Evolutionary conservation across 2,888 invertebrate species (phyloP).

Genomic region (Colletes collaris): DNA sequence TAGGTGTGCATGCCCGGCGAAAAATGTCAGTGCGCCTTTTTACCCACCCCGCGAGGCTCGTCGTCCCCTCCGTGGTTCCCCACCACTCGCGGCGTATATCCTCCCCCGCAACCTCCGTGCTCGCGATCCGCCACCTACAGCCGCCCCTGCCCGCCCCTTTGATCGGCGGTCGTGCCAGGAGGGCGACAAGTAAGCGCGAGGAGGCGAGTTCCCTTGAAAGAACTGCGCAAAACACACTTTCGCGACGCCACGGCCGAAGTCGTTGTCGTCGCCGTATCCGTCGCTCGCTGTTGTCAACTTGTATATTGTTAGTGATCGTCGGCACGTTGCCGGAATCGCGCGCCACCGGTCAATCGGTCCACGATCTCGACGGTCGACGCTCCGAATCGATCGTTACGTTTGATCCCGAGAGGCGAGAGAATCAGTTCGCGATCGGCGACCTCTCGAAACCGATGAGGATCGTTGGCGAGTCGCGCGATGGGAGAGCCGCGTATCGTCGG

Average conservation of each 20-base stretch:
- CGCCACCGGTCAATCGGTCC: background rate
- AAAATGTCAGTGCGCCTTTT: conserved; percentile 66
- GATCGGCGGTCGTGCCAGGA: conserved; percentile 57
- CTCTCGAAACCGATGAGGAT: conserved; percentile 27
- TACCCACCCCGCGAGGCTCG: conserved; percentile 51
- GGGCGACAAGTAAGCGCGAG: conserved; percentile 72
- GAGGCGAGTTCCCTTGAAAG: conserved; percentile 71
- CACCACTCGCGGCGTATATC: conserved; percentile 52
- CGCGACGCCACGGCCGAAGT: conserved; percentile 48
- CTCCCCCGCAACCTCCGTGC: conserved; percentile 58
- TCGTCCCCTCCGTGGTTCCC: conserved; percentile 49
- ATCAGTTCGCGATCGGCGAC: no score
- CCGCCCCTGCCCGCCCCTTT: conserved; percentile 75
- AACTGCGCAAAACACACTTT: conserved; percentile 73
- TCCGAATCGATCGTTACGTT: background rate
- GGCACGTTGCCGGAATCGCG: conserved; percentile 53
- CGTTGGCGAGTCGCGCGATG: conserved; percentile 31
- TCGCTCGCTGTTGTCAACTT: conserved; percentile 52
- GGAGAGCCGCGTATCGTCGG: conserved; percentile 46
- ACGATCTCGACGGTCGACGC: background rate
- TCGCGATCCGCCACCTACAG: conserved; percentile 63
- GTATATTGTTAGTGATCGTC: conserved; percentile 61
- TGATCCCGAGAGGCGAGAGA: background rate
- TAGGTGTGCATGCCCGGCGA: conserved; percentile 43
- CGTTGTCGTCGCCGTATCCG: conserved; percentile 52